A percentile compares a stretch with the other conserved stretches of the same genome.
Evolutionary conservation across 2,888 invertebrate species (phyloP).

Genomic region (Argyra leucocephala): DNA sequence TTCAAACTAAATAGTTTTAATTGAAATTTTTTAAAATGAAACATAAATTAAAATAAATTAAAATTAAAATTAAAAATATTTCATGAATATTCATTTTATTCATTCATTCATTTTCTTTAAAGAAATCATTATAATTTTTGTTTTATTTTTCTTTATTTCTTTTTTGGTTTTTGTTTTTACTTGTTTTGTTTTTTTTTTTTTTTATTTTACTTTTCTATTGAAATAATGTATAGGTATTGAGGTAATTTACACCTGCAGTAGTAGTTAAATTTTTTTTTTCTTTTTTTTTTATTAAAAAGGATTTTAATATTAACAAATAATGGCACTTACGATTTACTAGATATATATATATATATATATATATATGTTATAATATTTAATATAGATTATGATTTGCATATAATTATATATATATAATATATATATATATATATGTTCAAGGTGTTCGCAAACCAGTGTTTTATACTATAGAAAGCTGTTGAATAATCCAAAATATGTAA

Average conservation of each 20-base stretch:
- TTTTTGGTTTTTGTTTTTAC: neutral
- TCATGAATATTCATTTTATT: too few relatives aligned
- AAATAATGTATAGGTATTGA: neutral
- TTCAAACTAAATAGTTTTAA: too few relatives aligned
- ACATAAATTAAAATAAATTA: neutral
- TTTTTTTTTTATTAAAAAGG: neutral
- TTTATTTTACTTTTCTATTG: neutral
- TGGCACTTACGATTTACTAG: neutral
- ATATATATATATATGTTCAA: too few relatives aligned
- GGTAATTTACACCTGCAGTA: neutral
- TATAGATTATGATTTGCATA: neutral
- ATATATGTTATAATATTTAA: neutral
- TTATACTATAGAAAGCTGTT: too few relatives aligned
- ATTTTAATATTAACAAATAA: neutral
- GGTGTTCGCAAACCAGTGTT: too few relatives aligned
- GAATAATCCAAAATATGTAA: too few relatives aligned
- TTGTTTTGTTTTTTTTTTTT: too few relatives aligned
- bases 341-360: neutral
- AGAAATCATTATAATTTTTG: too few relatives aligned
- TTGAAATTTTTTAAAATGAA: neutral
- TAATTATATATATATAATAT: neutral
- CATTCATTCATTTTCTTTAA: too few relatives aligned
- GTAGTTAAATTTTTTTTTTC: slow-evolving; percentile 5
- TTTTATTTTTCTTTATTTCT: neutral
- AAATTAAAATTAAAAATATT: neutral